These are phyloP conservation scores for Lutjanus erythropterus DNA, from an alignment of 2,113 vertebrate genomes.

Conservation along the genomic window DNA sequence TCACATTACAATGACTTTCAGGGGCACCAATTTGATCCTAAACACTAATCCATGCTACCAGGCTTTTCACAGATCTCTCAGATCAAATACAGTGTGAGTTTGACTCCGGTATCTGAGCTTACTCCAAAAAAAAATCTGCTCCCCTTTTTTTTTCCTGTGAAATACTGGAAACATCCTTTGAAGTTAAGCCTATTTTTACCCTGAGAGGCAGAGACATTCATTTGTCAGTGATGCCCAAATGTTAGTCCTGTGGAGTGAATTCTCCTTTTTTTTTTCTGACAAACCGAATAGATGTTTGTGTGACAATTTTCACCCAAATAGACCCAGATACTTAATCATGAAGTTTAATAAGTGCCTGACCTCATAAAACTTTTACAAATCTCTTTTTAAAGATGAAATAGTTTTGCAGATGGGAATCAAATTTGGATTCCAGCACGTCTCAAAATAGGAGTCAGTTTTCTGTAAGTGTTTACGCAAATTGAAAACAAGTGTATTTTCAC, in stretches of 20 bases:
- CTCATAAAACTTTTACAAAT: conserved; percentile 10
- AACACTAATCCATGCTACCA: conserved; percentile 65
- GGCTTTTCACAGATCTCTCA: conserved; percentile 62
- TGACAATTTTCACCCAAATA: conserved; percentile 24
- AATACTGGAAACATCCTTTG: conserved; percentile 60
- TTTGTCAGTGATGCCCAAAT: conserved; percentile 51
- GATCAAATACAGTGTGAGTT: conserved; percentile 62
- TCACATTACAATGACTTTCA: conserved; percentile 70
- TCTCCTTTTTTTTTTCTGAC: conserved; percentile 27
- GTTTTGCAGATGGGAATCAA: neutral
- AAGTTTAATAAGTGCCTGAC: conserved; percentile 30
- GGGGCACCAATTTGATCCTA: conserved; percentile 60
- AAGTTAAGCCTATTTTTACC: conserved; percentile 62
- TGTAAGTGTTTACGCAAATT: conserved; percentile 2
- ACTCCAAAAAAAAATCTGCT: conserved; percentile 33
- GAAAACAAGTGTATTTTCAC: neutral
- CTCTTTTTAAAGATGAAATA: conserved; percentile 2
- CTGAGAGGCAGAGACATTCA: conserved; percentile 39
- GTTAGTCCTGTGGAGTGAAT: conserved; percentile 34
- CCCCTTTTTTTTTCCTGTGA: conserved; percentile 43
- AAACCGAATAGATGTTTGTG: conserved; percentile 26
- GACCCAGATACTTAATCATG: conserved; percentile 9
- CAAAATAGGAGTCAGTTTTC: neutral
- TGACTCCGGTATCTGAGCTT: conserved; percentile 57
- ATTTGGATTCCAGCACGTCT: neutral